Conservation (phyloP, 1,140 invertebrate species). For the Aplysia californica region DNA sequence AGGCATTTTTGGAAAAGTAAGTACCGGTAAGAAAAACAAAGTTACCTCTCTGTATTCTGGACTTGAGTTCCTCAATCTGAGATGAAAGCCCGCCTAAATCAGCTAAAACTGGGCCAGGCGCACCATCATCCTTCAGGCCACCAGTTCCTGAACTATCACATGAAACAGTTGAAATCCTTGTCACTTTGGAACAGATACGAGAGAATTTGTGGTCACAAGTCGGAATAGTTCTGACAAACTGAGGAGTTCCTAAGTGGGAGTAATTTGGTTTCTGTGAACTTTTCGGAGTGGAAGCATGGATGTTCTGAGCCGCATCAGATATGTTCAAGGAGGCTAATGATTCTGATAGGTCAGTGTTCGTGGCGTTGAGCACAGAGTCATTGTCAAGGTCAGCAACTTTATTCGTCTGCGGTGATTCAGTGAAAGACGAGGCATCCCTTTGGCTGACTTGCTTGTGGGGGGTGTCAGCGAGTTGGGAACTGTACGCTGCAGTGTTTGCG, state of each 20-base stretch:
- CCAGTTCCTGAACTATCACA: too few relatives aligned
- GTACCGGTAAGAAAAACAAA: background rate
- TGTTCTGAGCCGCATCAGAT: background rate
- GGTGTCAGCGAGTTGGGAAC: background rate
- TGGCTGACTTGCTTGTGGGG: too few relatives aligned
- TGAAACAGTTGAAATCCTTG: background rate
- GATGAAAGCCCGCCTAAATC: constrained; percentile 11
- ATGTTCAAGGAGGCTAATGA: constrained; percentile 5
- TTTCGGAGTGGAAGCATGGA: background rate
- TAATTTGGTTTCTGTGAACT: background rate
- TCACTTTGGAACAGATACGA: background rate
- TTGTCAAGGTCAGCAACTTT: background rate
- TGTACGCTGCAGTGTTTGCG: background rate
- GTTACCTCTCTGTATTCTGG: constrained; percentile 14
- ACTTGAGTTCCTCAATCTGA: constrained; percentile 14
- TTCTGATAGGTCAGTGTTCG: background rate
- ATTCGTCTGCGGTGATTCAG: background rate
- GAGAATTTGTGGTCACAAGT: background rate
- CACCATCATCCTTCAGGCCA: background rate
- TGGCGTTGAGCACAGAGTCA: background rate
- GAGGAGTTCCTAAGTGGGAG: background rate
- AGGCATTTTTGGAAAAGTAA: too few relatives aligned
- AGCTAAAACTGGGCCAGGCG: background rate
- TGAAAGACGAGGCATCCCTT: background rate
- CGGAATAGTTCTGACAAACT: background rate